Percentiles rank a stretch among this genome's conserved stretches.
These are phyloP conservation scores for Gallinago paraguaiae DNA, from an alignment of 2,113 vertebrate genomes.

Conservation along the genomic window DNA sequence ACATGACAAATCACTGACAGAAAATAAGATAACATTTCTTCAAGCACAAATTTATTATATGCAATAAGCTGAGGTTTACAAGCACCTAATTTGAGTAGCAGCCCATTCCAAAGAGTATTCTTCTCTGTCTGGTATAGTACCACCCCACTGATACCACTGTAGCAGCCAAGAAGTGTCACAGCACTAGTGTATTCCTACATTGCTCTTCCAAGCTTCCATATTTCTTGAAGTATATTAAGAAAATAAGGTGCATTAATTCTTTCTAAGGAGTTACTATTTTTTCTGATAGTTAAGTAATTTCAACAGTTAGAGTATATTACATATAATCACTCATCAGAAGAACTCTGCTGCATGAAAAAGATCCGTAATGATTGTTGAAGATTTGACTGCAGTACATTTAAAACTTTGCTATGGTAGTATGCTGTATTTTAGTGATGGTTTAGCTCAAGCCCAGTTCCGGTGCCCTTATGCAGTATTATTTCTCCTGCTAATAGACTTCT, in stretches of 20 bases:
- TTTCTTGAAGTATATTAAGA: not conserved
- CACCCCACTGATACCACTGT: not conserved
- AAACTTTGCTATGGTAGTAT: not conserved
- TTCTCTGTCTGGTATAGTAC: not conserved
- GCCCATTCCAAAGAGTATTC: not conserved
- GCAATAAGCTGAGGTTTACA: not conserved
- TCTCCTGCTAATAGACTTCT: not conserved
- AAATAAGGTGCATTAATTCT: not conserved
- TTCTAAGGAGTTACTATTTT: not conserved
- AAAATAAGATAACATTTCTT: not conserved
- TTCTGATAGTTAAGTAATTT: not conserved
- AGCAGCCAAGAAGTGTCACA: not conserved
- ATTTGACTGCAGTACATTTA: not conserved
- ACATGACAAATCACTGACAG: not conserved
- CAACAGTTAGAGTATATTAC: not conserved
- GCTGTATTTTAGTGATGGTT: not conserved
- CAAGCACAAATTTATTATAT: not conserved
- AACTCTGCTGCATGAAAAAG: not conserved
- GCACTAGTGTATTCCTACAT: not conserved
- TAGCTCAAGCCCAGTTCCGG: not conserved
- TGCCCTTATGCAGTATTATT: not conserved
- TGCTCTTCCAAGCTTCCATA: not conserved
- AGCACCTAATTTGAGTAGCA: not conserved
- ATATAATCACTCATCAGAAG: not conserved
- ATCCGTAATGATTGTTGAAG: not conserved